A percentile compares a stretch with the other conserved stretches of the same genome.
phyloP scores from a whole-genome alignment of 2,888 invertebrate genomes.

The Tinea pellionella region DNA sequence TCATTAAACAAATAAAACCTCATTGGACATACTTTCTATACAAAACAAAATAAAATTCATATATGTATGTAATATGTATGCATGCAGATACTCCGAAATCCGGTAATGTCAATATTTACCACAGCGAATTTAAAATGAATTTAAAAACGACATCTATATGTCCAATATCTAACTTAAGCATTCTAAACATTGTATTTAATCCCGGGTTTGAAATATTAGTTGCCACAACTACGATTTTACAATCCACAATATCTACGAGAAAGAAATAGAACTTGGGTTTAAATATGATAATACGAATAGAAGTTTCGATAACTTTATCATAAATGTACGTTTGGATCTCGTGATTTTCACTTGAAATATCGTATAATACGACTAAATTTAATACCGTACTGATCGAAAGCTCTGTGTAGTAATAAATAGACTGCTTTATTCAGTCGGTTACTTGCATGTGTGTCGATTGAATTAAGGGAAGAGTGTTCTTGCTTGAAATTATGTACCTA shows the following conservation, averaged over 20 bases:
- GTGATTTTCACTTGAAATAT: not conserved
- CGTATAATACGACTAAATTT: not conserved
- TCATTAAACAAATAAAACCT: no score
- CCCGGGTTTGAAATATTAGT: not conserved
- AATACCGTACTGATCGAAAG: not conserved
- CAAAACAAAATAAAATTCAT: not conserved
- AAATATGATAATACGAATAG: not conserved
- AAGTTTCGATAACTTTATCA: not conserved
- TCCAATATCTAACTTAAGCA: not conserved
- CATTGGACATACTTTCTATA: no score
- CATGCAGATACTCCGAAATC: slow-evolving; percentile 1
- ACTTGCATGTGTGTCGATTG: not conserved
- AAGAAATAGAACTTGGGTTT: not conserved
- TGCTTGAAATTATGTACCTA: not conserved
- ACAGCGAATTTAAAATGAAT: slow-evolving; percentile 5
- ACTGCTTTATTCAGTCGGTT: not conserved
- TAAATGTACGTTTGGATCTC: not conserved
- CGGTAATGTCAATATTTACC: slow-evolving; percentile 5
- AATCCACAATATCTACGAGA: not conserved
- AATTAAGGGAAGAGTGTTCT: not conserved
- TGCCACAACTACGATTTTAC: not conserved
- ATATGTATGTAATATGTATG: not conserved
- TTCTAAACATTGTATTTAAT: not conserved
- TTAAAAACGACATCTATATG: not conserved
- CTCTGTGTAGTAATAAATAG: not conserved